Evolutionary conservation across 1,140 invertebrate genomes (phyloP).

Genomic region (Pomacea maculata): DNA sequence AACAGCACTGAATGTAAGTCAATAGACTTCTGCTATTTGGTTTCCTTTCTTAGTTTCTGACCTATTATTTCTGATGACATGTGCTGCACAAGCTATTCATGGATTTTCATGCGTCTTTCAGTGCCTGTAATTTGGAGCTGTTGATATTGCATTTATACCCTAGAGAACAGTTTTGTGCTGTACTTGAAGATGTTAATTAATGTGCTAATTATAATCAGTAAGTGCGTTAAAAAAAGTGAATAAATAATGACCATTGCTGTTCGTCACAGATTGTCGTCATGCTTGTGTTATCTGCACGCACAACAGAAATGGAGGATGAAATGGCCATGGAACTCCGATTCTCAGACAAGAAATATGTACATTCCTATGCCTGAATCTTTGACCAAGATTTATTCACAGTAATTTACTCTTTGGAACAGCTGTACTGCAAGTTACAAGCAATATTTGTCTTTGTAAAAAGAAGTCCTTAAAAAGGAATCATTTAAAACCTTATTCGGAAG

Average conservation of each 20-base stretch:
- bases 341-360: constrained; percentile 37
- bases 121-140: neutral
- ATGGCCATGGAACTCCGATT: constrained; percentile 50
- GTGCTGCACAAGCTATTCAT: neutral
- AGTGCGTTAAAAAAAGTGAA: neutral
- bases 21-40: neutral
- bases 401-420: neutral
- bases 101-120: neutral
- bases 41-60: neutral
- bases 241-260: neutral
- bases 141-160: neutral
- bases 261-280: constrained; percentile 40
- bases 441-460: too few relatives aligned
- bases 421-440: too few relatives aligned
- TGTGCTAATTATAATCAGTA: neutral
- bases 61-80: neutral
- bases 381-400: neutral
- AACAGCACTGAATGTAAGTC: constrained; percentile 41
- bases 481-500: too few relatives aligned
- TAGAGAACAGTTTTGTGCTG: neutral
- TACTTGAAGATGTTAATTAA: too few relatives aligned
- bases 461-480: too few relatives aligned
- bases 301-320: constrained; percentile 45
- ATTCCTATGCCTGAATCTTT: constrained; percentile 29
- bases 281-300: constrained; percentile 39